phyloP scores from a whole-genome alignment of 1,140 invertebrate species.

The Panonychus citri region DNA sequence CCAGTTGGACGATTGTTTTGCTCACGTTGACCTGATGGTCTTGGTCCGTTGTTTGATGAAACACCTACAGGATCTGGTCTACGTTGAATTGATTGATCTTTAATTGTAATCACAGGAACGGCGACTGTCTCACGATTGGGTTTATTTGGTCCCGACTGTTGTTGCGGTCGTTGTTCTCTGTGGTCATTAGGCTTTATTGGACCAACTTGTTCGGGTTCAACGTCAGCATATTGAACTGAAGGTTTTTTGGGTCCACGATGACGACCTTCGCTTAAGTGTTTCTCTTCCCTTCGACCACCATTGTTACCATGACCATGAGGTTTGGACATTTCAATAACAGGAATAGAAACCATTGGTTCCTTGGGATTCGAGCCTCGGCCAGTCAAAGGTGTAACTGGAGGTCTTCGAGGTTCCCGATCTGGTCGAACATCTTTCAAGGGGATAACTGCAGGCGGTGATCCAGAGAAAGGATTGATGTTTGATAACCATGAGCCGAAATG shows the following conservation, averaged over 20 bases:
- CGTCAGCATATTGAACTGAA: background rate
- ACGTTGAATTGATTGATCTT: background rate
- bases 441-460: background rate
- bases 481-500: background rate
- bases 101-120: background rate
- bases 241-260: background rate
- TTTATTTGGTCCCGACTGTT: background rate
- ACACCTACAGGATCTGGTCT: background rate
- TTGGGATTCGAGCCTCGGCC: background rate
- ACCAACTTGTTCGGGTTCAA: background rate
- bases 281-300: background rate
- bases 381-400: too few species aligned
- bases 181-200: too few species aligned
- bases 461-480: background rate
- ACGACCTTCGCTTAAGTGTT: background rate
- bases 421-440: background rate
- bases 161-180: too few species aligned
- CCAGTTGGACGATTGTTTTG: background rate
- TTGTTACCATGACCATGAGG: background rate
- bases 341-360: background rate
- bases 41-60: background rate
- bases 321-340: background rate
- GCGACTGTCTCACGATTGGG: background rate
- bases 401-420: background rate
- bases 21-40: background rate